These are phyloP conservation scores for Drymonia ruficornis DNA, from an alignment of 2,888 invertebrate genomes.

Conservation along the genomic window DNA sequence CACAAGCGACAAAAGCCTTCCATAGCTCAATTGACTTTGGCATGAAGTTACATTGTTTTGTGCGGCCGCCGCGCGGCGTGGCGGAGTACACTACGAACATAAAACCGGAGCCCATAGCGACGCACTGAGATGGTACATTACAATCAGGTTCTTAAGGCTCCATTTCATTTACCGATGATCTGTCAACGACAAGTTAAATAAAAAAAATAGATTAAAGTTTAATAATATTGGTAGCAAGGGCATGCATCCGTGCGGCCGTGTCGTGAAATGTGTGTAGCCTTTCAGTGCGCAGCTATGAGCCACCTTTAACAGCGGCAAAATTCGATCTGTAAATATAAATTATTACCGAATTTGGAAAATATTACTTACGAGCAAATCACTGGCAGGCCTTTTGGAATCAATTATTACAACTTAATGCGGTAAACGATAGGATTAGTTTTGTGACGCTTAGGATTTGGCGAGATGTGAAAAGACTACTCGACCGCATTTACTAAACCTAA, in stretches of 20 bases:
- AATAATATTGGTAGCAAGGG: too few species aligned
- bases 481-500: constrained; percentile 27
- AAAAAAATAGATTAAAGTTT: too few species aligned
- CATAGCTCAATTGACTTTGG: constrained; percentile 85
- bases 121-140: background rate
- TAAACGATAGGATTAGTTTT: constrained; percentile 12
- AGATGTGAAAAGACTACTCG: constrained; percentile 23
- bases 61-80: constrained; percentile 55
- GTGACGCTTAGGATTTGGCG: constrained; percentile 29
- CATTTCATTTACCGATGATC: too few species aligned
- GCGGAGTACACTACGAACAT: constrained; percentile 43
- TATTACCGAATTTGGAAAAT: constrained; percentile 25
- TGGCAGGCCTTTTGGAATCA: constrained; percentile 21
- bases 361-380: constrained; percentile 35
- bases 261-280: too few species aligned
- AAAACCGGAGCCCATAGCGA: constrained; percentile 15
- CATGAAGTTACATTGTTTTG: constrained; percentile 80
- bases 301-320: constrained; percentile 28
- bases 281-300: background rate
- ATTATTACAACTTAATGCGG: background rate
- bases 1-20: constrained; percentile 81
- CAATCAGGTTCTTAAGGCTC: too few species aligned
- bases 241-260: too few species aligned
- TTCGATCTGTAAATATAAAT: constrained; percentile 19
- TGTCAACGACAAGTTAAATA: too few species aligned